phyloP scores from a whole-genome alignment of 1,140 invertebrate genomes.

The Drosophila ironensis region DNA sequence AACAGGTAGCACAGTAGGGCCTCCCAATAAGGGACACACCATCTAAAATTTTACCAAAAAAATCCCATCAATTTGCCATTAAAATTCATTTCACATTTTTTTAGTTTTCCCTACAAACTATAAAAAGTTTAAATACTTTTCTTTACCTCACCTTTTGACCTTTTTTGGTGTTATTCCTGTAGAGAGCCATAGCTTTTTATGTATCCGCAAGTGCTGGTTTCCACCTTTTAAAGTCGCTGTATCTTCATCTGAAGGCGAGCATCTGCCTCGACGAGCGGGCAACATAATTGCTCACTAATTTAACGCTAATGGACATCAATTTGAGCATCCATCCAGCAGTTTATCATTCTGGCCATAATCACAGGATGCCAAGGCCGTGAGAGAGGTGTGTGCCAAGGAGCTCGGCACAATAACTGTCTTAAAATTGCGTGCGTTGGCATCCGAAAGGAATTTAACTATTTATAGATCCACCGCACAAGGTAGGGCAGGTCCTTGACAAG shows the following conservation, averaged over 20 bases:
- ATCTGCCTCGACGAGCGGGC: slow-evolving; percentile 32
- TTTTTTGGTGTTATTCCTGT: not conserved
- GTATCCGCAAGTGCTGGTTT: slow-evolving; percentile 8
- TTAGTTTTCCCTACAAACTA: too few species aligned
- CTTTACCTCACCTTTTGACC: too few species aligned
- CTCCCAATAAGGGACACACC: not conserved
- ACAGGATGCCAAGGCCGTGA: not conserved
- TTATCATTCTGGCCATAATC: slow-evolving; percentile 56
- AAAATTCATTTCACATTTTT: too few species aligned
- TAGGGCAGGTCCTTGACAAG: slow-evolving; percentile 15
- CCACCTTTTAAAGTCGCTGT: slow-evolving; percentile 33
- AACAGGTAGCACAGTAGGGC: slow-evolving; percentile 4
- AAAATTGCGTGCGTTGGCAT: slow-evolving; percentile 24
- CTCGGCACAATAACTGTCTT: not conserved
- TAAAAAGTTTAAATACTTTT: too few species aligned
- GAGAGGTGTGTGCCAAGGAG: not conserved
- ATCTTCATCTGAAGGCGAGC: slow-evolving; percentile 5
- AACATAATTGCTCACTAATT: slow-evolving; percentile 74
- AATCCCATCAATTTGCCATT: too few species aligned
- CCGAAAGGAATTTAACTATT: slow-evolving; percentile 25
- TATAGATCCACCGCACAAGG: slow-evolving; percentile 9
- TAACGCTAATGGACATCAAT: slow-evolving; percentile 76
- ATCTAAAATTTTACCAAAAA: too few species aligned
- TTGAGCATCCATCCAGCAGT: slow-evolving; percentile 51
- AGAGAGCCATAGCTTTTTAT: slow-evolving; percentile 15